Percentiles rank a stretch among this genome's conserved stretches.
Evolutionary conservation across 2,888 invertebrate species (phyloP).

Genomic region (Drosophila seclusa): DNA sequence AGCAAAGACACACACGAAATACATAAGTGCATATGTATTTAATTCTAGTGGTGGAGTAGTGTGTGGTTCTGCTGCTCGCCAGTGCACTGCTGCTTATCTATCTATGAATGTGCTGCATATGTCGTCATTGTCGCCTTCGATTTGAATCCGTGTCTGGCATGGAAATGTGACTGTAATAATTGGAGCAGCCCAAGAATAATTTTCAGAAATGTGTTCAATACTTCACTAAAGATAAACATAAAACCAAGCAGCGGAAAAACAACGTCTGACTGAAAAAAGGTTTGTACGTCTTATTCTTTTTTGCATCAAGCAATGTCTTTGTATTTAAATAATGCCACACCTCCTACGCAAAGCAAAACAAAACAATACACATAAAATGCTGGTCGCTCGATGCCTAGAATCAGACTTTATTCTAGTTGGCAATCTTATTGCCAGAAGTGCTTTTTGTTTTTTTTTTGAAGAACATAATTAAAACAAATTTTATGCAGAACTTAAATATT

Average conservation of each 20-base stretch:
- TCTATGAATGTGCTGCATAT: conserved; percentile 38
- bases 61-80: conserved; percentile 1
- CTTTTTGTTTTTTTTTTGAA: no score
- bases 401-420: not conserved
- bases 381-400: not conserved
- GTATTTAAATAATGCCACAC: conserved; percentile 30
- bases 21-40: conserved; percentile 31
- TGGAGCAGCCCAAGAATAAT: conserved; percentile 65
- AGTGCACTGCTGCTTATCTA: conserved; percentile 64
- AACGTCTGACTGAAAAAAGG: conserved; percentile 31
- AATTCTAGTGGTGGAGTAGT: conserved; percentile 49
- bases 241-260: conserved; percentile 20
- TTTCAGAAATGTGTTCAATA: conserved; percentile 39
- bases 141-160: conserved; percentile 37
- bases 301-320: conserved; percentile 19
- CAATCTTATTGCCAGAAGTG: not conserved
- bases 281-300: conserved; percentile 25
- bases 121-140: conserved; percentile 59
- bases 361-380: conserved; percentile 2
- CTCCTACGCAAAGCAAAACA: conserved; percentile 5
- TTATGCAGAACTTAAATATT: not conserved
- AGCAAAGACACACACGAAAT: conserved; percentile 54
- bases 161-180: conserved; percentile 51
- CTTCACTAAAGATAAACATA: conserved; percentile 44
- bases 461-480: not conserved